Percentiles rank a stretch among this genome's conserved stretches.
phyloP scores from a whole-genome alignment of 2,888 invertebrate genomes.

The Alloplasta piceator region DNA sequence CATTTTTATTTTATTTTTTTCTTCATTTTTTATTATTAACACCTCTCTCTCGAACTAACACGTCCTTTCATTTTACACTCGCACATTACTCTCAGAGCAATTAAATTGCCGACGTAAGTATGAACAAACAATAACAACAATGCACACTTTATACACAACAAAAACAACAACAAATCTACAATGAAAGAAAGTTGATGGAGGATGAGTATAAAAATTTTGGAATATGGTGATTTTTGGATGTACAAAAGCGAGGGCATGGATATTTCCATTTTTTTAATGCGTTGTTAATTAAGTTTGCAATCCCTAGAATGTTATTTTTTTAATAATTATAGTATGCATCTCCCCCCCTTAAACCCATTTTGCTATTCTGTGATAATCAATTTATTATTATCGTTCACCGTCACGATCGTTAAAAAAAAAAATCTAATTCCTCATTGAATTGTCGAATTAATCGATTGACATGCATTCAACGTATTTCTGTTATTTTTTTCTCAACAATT shows the following conservation, averaged over 20 bases:
- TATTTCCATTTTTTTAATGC: slow-evolving; percentile 9
- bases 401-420: not conserved
- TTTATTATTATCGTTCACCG: slow-evolving; percentile 1
- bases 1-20: slow-evolving; percentile 64
- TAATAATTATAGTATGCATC: not conserved
- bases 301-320: not conserved
- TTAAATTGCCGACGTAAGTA: slow-evolving; percentile 60
- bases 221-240: slow-evolving; percentile 47
- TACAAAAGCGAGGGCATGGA: slow-evolving; percentile 42
- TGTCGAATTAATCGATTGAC: not conserved
- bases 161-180: slow-evolving; percentile 14
- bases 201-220: slow-evolving; percentile 42
- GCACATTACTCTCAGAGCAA: slow-evolving; percentile 57
- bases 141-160: slow-evolving; percentile 17
- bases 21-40: slow-evolving; percentile 58
- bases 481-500: not conserved
- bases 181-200: slow-evolving; percentile 4
- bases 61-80: slow-evolving; percentile 59
- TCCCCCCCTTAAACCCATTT: not conserved
- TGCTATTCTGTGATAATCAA: not conserved
- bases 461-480: not conserved
- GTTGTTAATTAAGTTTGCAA: slow-evolving; percentile 2
- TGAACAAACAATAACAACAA: slow-evolving; percentile 27
- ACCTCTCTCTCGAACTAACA: slow-evolving; percentile 49
- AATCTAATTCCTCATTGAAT: not conserved